Conservation (phyloP, 2,888 invertebrate genomes). For the Drosophila melanosoma region DNA sequence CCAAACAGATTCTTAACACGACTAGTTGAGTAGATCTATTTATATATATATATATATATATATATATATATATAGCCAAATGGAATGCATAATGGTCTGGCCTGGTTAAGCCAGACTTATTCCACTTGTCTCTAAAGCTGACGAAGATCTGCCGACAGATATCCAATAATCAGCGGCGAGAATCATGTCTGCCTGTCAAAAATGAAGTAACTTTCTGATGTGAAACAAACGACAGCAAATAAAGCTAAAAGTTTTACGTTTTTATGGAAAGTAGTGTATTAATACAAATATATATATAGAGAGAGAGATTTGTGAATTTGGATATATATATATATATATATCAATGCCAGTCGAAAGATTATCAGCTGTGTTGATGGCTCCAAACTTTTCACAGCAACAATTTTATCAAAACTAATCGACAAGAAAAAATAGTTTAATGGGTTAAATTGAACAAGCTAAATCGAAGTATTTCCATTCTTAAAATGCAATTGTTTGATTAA, state of each 20-base stretch:
- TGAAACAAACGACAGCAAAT: not conserved
- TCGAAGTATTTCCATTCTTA: not conserved
- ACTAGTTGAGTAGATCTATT: slow-evolving; percentile 6
- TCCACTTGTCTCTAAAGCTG: slow-evolving; percentile 3
- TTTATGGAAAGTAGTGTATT: not conserved
- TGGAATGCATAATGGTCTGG: slow-evolving; percentile 31
- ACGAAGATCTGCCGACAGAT: not conserved
- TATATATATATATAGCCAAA: slow-evolving; percentile 16
- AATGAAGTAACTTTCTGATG: slow-evolving; percentile 3
- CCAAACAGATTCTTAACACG: slow-evolving; percentile 33
- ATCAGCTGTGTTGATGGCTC: not conserved
- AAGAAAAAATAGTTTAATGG: not conserved
- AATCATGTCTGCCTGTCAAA: not conserved
- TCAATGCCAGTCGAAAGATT: not conserved
- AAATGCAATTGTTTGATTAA: not conserved
- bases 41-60: slow-evolving; percentile 9
- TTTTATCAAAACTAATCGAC: not conserved
- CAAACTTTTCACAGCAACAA: not conserved
- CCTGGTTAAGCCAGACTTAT: slow-evolving; percentile 7
- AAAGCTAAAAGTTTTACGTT: not conserved
- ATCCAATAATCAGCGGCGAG: not conserved
- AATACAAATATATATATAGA: not conserved
- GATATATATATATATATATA: not conserved
- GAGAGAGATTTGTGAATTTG: not conserved
- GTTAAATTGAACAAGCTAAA: not conserved